Percentiles rank a stretch among this genome's conserved stretches.
Evolutionary conservation across 2,113 vertebrate genomes (phyloP).

Genomic region (Cettia cetti): DNA sequence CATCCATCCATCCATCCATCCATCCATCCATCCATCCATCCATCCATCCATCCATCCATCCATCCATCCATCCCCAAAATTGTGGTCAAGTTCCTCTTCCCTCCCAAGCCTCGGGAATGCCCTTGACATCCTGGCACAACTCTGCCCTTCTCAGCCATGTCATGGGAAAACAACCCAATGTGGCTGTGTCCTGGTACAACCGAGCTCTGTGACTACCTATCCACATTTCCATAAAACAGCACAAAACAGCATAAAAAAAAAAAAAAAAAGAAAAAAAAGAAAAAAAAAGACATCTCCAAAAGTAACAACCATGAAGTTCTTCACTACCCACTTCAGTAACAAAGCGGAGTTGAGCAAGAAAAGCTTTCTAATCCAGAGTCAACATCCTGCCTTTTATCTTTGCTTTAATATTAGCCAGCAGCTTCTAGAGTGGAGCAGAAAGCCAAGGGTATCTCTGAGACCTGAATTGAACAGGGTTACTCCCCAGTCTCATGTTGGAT

Average conservation of each 20-base stretch:
- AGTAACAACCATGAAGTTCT: not conserved
- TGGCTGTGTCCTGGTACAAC: not conserved
- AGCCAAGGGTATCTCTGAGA: not conserved
- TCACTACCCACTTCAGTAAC: not conserved
- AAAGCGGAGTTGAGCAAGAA: not conserved
- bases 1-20: too few relatives aligned
- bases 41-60: too few relatives aligned
- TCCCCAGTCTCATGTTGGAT: too few relatives aligned
- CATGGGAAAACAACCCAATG: accelerated
- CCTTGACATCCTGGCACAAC: not conserved
- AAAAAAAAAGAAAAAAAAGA: not conserved
- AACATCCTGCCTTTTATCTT: not conserved
- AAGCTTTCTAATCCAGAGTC: not conserved
- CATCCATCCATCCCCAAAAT: too few relatives aligned
- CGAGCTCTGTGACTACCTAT: not conserved
- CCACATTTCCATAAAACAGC: accelerated
- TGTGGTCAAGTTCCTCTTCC: not conserved
- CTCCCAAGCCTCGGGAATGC: not conserved
- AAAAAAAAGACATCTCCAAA: not conserved
- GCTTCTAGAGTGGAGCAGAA: not conserved
- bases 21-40: too few relatives aligned
- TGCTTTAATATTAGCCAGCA: not conserved
- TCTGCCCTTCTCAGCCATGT: not conserved
- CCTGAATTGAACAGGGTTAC: too few relatives aligned
- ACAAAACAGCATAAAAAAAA: not conserved